Evolutionary conservation across 2,113 vertebrate genomes (phyloP).

Genomic region (Pycnonotus jocosus): DNA sequence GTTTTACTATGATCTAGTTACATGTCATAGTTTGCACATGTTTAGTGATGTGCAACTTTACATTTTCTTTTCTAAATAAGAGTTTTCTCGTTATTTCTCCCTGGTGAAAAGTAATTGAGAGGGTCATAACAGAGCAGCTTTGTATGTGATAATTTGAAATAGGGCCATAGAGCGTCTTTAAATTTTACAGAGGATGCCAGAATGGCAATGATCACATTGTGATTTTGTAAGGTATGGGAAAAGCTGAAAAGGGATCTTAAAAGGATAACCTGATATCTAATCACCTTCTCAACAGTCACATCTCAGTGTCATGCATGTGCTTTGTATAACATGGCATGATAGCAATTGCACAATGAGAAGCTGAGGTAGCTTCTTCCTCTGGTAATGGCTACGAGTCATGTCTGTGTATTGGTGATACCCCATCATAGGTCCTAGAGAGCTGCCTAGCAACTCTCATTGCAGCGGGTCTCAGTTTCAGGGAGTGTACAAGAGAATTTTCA

Average conservation of each 20-base stretch:
- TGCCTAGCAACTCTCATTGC: background rate
- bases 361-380: background rate
- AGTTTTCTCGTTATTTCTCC: background rate
- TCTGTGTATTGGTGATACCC: background rate
- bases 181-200: background rate
- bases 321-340: background rate
- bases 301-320: background rate
- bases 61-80: background rate
- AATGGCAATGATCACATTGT: background rate
- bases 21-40: slow-evolving; percentile 42
- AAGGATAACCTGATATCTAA: background rate
- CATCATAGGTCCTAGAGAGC: background rate
- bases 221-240: background rate
- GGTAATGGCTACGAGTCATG: background rate
- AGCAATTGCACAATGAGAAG: background rate
- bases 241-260: background rate
- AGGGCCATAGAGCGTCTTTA: background rate
- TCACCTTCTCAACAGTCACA: background rate
- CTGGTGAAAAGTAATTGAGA: background rate
- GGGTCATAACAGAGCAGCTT: background rate
- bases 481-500: background rate
- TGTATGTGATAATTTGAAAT: background rate
- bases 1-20: slow-evolving; percentile 48
- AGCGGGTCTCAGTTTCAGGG: background rate
- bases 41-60: slow-evolving; percentile 38